These are phyloP conservation scores for Tetragonula clypearis DNA, from an alignment of 1,140 invertebrate species.

Conservation along the genomic window DNA sequence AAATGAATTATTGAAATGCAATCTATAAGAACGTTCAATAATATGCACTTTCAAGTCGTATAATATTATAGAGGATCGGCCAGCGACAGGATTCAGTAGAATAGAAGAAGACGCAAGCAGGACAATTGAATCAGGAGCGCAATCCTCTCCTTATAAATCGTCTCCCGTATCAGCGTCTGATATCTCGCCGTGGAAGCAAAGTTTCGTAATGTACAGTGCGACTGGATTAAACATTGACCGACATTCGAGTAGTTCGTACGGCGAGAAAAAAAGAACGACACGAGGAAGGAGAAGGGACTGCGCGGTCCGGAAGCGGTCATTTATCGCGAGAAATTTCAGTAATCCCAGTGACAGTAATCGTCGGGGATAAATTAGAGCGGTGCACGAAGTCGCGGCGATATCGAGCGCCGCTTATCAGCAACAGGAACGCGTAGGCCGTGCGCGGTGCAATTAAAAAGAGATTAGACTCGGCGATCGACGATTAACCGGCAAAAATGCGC, in stretches of 20 bases:
- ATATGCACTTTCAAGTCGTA: background rate
- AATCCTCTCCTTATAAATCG: background rate
- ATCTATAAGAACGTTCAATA: too few relatives aligned
- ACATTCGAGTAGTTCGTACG: background rate
- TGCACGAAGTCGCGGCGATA: constrained; percentile 31
- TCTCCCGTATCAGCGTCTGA: background rate
- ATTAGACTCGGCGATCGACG: constrained; percentile 36
- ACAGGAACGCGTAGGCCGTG: constrained; percentile 8
- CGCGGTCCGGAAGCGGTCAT: background rate
- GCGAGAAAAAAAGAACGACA: background rate
- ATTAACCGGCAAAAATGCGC: constrained; percentile 25
- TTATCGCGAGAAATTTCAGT: constrained; percentile 48
- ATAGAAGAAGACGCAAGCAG: background rate
- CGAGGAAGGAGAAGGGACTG: background rate
- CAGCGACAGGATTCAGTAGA: background rate
- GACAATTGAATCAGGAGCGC: background rate
- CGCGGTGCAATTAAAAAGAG: constrained; percentile 52
- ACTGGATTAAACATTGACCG: background rate
- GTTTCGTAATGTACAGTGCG: background rate
- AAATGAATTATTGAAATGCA: too few relatives aligned
- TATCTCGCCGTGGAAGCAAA: background rate
- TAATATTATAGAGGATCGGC: background rate
- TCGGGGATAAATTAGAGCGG: constrained; percentile 35
- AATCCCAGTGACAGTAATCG: constrained; percentile 47
- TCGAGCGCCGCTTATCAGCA: constrained; percentile 42